Evolutionary conservation across 2,113 vertebrate species (phyloP).

Genomic region (Origma solitaria): DNA sequence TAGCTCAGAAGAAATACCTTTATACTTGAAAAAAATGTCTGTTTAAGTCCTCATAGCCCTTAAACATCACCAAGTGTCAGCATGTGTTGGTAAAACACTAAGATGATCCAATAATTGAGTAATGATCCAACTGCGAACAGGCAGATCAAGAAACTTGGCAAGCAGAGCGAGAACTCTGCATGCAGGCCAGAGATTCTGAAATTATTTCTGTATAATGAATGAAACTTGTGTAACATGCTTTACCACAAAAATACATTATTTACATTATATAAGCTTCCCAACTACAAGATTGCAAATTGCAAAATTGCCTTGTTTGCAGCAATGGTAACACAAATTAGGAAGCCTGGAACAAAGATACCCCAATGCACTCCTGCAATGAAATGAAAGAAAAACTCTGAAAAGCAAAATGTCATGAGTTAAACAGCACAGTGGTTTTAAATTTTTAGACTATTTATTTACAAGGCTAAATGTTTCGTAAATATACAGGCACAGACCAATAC

Average conservation of each 20-base stretch:
- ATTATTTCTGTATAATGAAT: background rate
- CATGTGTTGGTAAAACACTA: background rate
- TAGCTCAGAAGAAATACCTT: background rate
- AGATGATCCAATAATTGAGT: background rate
- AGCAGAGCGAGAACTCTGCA: background rate
- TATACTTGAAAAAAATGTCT: background rate
- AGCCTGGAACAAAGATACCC: background rate
- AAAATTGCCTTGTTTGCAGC: background rate
- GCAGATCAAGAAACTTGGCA: background rate
- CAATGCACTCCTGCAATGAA: background rate
- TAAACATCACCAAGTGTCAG: background rate
- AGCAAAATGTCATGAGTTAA: background rate
- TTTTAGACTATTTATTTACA: slow-evolving; percentile 1
- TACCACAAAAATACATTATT: background rate
- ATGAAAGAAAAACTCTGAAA: background rate
- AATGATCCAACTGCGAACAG: background rate
- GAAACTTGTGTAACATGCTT: background rate
- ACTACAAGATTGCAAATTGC: background rate
- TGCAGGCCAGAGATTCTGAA: background rate
- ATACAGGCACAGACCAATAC: background rate
- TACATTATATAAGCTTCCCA: background rate
- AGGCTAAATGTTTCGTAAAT: slow-evolving; percentile 26
- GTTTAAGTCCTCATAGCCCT: background rate
- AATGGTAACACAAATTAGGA: background rate
- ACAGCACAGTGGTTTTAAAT: background rate